Base-by-base conservation (phyloP, 2,113 vertebrate genomes). In the Casuarius casuarius region DNA sequence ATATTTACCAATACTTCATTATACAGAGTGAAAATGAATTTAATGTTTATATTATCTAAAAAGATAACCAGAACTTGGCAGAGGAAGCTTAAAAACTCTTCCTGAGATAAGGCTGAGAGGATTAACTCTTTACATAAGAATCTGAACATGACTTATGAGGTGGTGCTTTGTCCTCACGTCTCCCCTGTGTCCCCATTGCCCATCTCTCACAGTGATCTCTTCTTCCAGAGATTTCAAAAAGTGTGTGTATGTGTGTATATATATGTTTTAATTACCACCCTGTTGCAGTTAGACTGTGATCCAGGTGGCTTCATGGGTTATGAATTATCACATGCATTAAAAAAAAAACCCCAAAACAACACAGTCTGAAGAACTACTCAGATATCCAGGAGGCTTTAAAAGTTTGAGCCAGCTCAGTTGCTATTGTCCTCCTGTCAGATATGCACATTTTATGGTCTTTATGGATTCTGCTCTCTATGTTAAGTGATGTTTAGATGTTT, bases 401-500 rank as follows among this genome's bases (percentile, higher is more conserved):
- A 94, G 22, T 48, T 33, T 10, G 26, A 94, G 26, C 29, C 52
- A 74, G n/a, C 17, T 46, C 15, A 59, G 58, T 2, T 91, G 74
- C 88, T 79, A 38, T 78, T 81, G 90, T 46, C 19, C 48, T 88
- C 6, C 66, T 76, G 72, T 92, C 82, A 91, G 66, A 84, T n/a
- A 52, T 14, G 8, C 18, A 84, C 71, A 84, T 75, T 88, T 86
- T 68, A 76, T 2, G 25, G 49, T 42, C 63, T 52, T 78, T 26
- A 66, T 3, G 8, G 40, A 40, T 86, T 75, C 66, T 87, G 73
- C 80, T 85, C 71, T 19, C 3, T 31, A 46, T 56, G 58, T 84
- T 89, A 91, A 92, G 83, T 63, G 62, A 44, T 49, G n/a, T 81
- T 92, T 75, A 17, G 76, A 28, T 66, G 52, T 93, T 95, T 95